Evolutionary conservation across 2,113 vertebrate species (phyloP), one percentile per base, ranked within the genome.

Genomic region (Talpa occidentalis): DNA sequence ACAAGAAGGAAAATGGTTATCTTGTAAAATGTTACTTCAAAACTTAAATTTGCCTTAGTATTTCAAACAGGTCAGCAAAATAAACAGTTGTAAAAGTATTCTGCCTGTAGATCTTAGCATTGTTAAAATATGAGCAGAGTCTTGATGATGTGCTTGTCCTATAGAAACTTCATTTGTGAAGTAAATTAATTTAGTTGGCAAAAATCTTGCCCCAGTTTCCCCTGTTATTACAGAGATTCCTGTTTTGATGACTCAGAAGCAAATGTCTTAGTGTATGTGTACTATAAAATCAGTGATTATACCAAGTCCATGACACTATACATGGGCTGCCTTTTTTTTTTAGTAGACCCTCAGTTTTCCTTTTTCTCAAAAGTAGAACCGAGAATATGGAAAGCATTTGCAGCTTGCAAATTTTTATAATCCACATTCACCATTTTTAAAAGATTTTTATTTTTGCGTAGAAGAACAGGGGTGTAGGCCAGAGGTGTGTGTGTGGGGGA

Each of bases 161-260:
- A 9, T 88, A 73, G 44, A 94, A 81, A 91, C 40, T 83, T 92
- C 56, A 79, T 76, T 74, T 80, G 15, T 93, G 56, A 89, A 91
- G 69, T 90, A 95, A 86, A 73, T 76, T 80, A 80, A 69, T 93
- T 95, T 94, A 66, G 14, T 94, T 91, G 86, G 44, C 60, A 94
- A 77, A 82, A 69, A 26, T 72, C 32, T 83, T 54, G 47, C 21
- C 21, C 24, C 0, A 8, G 2, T 77, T 93, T 73, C 35, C 16
- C 32, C 35, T 4, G 26, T 82, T 88, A 59, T 89, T 94, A n/a
- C 19, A 92, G 54, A 66, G 47, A 67, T 94, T 56, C 32, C 64
- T 77, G n/a, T 90, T 81, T 35, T 96, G 91, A 84, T 91, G 89
- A 88, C 44, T 82, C 35, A 91, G 44, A 92, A 95, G 64, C 52